A percentile compares a stretch with the other conserved stretches of the same genome.
Evolutionary conservation across 2,888 invertebrate genomes (phyloP).

Genomic region (Callosobruchus maculatus): DNA sequence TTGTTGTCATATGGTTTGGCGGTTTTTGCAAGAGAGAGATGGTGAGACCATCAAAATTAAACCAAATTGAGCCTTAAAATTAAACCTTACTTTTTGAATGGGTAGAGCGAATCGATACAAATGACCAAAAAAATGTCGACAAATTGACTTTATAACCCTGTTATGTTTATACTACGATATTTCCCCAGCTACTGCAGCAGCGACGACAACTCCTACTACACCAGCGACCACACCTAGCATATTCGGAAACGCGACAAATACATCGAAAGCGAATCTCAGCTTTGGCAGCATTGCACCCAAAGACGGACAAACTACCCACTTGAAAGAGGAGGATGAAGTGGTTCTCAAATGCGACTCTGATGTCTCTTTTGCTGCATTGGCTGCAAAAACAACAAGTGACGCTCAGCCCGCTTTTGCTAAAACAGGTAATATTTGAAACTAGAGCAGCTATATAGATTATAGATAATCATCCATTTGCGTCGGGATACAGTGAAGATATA

Average conservation of each 20-base stretch:
- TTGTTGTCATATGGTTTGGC: too few relatives aligned
- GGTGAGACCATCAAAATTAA: too few relatives aligned
- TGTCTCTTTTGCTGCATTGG: constrained; percentile 44
- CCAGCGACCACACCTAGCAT: not conserved
- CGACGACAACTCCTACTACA: not conserved
- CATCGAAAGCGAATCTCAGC: not conserved
- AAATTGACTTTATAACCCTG: too few relatives aligned
- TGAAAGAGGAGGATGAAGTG: constrained; percentile 33
- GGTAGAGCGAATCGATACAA: too few relatives aligned
- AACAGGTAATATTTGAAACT: constrained; percentile 11
- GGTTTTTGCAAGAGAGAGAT: too few relatives aligned
- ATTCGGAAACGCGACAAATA: not conserved
- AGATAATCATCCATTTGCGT: too few relatives aligned
- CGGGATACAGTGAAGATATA: too few relatives aligned
- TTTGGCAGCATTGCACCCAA: not conserved
- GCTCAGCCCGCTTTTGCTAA: constrained; percentile 26
- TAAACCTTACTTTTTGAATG: too few relatives aligned
- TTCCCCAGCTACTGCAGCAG: not conserved
- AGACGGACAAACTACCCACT: constrained; percentile 1
- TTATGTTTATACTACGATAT: not conserved
- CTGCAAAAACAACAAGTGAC: constrained; percentile 29
- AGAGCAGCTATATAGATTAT: too few relatives aligned
- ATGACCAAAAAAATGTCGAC: too few relatives aligned
- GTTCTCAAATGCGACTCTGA: constrained; percentile 39
- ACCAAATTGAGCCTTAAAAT: too few relatives aligned